Evolutionary conservation across 2,113 vertebrate species (phyloP), one percentile per base, ranked within the genome.

Genomic region (Eidolon helvum): DNA sequence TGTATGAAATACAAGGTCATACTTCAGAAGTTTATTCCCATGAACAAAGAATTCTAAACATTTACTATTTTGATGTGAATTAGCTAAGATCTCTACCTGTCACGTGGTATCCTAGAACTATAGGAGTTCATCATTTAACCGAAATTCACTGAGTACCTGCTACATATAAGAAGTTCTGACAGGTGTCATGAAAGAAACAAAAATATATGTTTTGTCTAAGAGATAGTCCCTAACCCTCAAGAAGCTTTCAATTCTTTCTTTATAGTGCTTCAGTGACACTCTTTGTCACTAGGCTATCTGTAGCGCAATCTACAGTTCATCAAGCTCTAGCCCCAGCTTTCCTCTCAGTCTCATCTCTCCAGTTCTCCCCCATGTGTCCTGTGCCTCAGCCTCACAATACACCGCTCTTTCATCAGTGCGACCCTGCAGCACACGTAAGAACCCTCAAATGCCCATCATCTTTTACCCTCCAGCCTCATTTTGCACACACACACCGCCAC

Each of bases 21-120:
- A 89, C 30, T 88, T 93, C 80, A 68, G 11, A 96, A 96, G 66
- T 87, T 75, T 91, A 35, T 86, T 65, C 28, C 57, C 55, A 91
- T 45, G 18, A 95, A 94, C 10, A 79, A 97, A 95, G 88, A 94
- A 78, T 92, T 72, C 61, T 86, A 69, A 96, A 59, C 26, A 78
- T 61, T 61, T 40, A 78, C 66, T 45, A 15, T 74, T 18, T 75
- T 16, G 2, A 38, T 87, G 7, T 80, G 40, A 68, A 72, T 95
- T 65, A 87, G 22, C 74, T 94, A 63, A 96, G 77, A 72, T 19
- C 11, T 26, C 11, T 79, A 22, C 33, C 19, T 72, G 10, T 74
- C 68, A 59, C 1, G 1, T 65, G 3, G 1, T 53, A 0, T 74
- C 12, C 59, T 35, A 53, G 26, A 85, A 94, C 48, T 40, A 50